These are phyloP conservation scores for Anguilla anguilla DNA, from an alignment of 2,797 vertebrate species.

Conservation along the genomic window DNA sequence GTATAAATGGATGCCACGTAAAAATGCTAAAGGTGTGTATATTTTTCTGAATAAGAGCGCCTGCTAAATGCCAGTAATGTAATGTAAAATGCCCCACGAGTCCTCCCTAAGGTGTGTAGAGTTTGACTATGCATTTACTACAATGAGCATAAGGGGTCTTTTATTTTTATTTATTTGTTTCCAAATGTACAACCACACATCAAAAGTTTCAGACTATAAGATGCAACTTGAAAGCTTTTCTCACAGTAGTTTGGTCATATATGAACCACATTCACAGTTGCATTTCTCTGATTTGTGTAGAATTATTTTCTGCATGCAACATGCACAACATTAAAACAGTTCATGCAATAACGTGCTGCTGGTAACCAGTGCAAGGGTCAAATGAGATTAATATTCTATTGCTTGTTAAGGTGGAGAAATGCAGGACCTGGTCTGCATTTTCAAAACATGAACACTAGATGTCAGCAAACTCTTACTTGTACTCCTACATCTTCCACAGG, in stretches of 20 bases:
- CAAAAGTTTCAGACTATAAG: not conserved
- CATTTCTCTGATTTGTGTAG: not conserved
- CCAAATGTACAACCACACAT: not conserved
- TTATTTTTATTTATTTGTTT: not conserved
- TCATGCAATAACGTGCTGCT: not conserved
- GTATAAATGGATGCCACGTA: no score
- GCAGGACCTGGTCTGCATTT: not conserved
- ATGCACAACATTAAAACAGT: not conserved
- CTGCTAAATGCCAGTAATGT: no score
- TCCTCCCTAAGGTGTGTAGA: not conserved
- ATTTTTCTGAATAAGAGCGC: no score
- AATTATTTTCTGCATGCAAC: not conserved
- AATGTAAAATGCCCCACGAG: no score
- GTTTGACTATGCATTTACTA: not conserved
- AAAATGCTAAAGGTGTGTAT: no score
- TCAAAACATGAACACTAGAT: constrained; percentile 10
- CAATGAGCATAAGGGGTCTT: not conserved
- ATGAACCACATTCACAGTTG: not conserved
- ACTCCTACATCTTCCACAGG: not conserved
- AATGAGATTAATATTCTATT: not conserved
- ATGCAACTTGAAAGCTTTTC: not conserved
- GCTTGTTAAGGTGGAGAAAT: not conserved
- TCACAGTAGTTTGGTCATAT: not conserved
- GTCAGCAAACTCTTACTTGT: constrained; percentile 27
- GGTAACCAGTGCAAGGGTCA: not conserved